Percentiles rank a stretch among this genome's conserved stretches.
These are phyloP conservation scores for Allygus modestus DNA, from an alignment of 2,888 invertebrate genomes.

Conservation along the genomic window DNA sequence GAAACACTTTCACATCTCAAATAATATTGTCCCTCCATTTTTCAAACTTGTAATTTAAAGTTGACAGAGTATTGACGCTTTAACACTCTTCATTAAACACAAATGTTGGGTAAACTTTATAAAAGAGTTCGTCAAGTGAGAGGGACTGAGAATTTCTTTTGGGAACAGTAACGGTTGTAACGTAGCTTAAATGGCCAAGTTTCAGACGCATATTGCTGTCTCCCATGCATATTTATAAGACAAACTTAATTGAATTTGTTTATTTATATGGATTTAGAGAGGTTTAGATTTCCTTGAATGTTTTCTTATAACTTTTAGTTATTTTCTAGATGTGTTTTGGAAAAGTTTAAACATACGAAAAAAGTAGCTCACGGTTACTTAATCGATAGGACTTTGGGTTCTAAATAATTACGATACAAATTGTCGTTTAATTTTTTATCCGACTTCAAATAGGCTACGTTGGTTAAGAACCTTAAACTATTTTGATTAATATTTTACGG, in stretches of 20 bases:
- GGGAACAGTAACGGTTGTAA: constrained; percentile 37
- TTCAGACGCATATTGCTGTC: constrained; percentile 18
- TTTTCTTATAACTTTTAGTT: background rate
- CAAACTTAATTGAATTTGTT: constrained; percentile 33
- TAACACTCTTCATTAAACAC: constrained; percentile 50
- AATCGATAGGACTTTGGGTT: no score
- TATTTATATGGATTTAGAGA: background rate
- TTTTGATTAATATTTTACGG: no score
- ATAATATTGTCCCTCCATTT: constrained; percentile 27
- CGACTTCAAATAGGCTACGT: no score
- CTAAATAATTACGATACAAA: no score
- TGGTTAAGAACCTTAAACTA: no score
- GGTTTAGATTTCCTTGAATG: background rate
- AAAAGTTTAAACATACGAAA: no score
- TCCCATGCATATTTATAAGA: constrained; percentile 41
- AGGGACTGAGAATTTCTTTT: constrained; percentile 9
- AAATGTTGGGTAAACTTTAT: constrained; percentile 36
- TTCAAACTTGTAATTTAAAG: constrained; percentile 48
- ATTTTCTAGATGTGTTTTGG: no score
- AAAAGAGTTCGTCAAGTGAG: constrained; percentile 16
- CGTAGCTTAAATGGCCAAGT: constrained; percentile 37
- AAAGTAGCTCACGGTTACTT: no score
- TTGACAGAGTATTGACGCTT: constrained; percentile 23
- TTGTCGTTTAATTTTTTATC: no score
- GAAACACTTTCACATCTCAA: background rate